phyloP scores from a whole-genome alignment of 2,888 invertebrate genomes.

The Megamerina dolium region DNA sequence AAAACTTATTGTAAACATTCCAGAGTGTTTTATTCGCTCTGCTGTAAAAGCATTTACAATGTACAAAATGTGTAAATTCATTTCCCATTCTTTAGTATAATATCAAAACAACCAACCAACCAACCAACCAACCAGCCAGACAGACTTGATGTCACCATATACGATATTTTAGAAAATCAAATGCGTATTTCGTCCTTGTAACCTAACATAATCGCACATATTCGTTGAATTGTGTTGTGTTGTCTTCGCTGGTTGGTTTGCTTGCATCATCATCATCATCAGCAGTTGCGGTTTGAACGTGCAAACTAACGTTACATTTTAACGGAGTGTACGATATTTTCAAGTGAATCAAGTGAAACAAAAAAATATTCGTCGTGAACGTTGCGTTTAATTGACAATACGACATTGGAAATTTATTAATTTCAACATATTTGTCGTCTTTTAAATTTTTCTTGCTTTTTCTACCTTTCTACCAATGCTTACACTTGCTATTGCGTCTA shows the following conservation, averaged over 20 bases:
- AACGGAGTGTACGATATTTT: too few relatives aligned
- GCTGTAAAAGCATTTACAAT: too few relatives aligned
- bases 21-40: background rate
- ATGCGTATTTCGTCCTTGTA: background rate
- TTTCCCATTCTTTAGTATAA: too few relatives aligned
- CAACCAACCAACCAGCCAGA: background rate
- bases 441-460: too few relatives aligned
- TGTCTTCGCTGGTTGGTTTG: background rate
- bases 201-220: background rate
- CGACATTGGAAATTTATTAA: too few relatives aligned
- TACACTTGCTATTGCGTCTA: too few relatives aligned
- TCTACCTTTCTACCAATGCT: too few relatives aligned
- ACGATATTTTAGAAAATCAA: background rate
- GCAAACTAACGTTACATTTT: slow-evolving; percentile 33
- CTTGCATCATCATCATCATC: too few relatives aligned
- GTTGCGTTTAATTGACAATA: too few relatives aligned
- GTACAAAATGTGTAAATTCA: background rate
- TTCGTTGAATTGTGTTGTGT: background rate
- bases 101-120: background rate
- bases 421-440: too few relatives aligned
- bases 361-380: too few relatives aligned
- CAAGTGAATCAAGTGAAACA: too few relatives aligned
- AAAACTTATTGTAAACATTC: background rate
- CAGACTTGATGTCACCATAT: slow-evolving; percentile 8
- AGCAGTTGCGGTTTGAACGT: slow-evolving; percentile 44